These are phyloP conservation scores for Neopipo cinnamomea DNA, from an alignment of 2,113 vertebrate genomes.

Conservation along the genomic window DNA sequence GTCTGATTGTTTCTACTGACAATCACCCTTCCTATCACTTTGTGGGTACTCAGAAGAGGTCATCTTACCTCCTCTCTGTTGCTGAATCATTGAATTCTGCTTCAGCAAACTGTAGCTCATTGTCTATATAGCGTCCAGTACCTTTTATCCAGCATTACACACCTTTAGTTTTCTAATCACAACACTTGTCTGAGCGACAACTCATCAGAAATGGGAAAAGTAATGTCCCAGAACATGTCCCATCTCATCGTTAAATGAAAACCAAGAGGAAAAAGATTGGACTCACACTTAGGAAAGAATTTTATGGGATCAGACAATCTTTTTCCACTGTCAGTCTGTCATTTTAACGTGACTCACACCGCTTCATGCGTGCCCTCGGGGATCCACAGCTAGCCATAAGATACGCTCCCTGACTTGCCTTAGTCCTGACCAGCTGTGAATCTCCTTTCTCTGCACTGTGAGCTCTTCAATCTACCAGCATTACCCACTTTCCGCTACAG, in stretches of 20 bases:
- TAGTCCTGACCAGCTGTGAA: background rate
- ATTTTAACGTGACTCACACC: background rate
- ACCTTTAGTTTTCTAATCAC: background rate
- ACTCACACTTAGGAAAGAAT: background rate
- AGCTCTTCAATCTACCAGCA: background rate
- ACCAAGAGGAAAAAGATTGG: background rate
- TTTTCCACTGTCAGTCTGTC: background rate
- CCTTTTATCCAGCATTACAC: background rate
- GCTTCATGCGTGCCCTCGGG: background rate
- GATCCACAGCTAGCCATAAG: background rate
- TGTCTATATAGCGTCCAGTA: background rate
- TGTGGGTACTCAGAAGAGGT: background rate
- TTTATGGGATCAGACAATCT: background rate
- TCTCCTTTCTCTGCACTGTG: background rate
- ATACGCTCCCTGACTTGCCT: background rate
- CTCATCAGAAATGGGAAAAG: background rate
- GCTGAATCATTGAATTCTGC: background rate
- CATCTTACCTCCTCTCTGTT: background rate
- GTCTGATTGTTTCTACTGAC: background rate
- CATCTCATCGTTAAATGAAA: background rate
- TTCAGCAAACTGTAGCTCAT: background rate
- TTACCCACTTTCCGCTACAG: background rate
- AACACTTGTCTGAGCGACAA: background rate
- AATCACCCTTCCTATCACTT: background rate
- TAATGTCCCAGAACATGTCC: background rate